Conservation (phyloP, 2,888 invertebrate species). For the Anthoptus insignis region DNA sequence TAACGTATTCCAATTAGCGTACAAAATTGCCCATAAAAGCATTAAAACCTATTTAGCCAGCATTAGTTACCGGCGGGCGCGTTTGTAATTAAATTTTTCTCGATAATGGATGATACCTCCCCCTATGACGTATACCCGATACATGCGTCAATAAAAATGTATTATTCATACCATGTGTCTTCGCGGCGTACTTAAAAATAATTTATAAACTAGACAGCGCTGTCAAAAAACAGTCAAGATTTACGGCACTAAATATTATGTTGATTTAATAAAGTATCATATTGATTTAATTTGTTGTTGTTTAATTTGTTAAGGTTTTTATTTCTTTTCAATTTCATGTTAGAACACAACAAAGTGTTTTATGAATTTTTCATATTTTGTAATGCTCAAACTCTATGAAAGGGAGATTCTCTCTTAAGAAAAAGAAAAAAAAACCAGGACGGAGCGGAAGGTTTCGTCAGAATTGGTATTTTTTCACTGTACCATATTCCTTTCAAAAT, state of each 20-base stretch:
- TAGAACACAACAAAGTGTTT: too few relatives aligned
- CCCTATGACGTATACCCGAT: slow-evolving; percentile 11
- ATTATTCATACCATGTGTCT: slow-evolving; percentile 11
- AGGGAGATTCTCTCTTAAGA: background rate
- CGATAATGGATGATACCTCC: slow-evolving; percentile 36
- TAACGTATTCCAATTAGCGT: background rate
- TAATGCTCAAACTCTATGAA: background rate
- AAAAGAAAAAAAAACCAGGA: slow-evolving; percentile 2
- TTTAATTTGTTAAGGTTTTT: too few relatives aligned
- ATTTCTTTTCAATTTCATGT: too few relatives aligned
- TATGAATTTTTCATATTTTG: too few relatives aligned
- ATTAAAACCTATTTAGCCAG: slow-evolving; percentile 23
- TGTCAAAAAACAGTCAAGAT: too few relatives aligned
- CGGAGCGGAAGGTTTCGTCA: background rate
- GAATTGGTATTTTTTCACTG: background rate
- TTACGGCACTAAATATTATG: too few relatives aligned
- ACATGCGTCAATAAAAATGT: slow-evolving; percentile 14
- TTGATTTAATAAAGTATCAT: too few relatives aligned
- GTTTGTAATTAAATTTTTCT: slow-evolving; percentile 47
- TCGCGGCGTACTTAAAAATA: background rate
- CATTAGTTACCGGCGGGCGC: slow-evolving; percentile 27
- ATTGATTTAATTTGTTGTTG: too few relatives aligned
- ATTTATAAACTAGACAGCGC: background rate
- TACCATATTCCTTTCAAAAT: background rate
- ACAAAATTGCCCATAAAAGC: slow-evolving; percentile 22